Percentiles rank a stretch among this genome's conserved stretches.
Conservation (phyloP, 2,113 vertebrate genomes). For the Entomyzon cyanotis region DNA sequence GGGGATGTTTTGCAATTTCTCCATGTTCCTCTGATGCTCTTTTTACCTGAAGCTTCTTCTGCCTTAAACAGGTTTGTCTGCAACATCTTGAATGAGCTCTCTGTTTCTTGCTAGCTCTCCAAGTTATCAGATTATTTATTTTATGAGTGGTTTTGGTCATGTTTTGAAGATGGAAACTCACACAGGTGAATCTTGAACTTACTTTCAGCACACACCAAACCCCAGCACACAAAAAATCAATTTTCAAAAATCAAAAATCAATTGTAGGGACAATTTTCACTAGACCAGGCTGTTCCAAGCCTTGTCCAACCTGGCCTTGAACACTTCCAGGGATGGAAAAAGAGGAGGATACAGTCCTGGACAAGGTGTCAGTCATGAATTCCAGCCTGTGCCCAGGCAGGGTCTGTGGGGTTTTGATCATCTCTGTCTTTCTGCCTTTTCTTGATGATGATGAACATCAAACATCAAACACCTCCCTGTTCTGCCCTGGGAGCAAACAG, state of each 20-base stretch:
- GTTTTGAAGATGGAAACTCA: not conserved
- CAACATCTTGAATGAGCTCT: not conserved
- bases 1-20: not conserved
- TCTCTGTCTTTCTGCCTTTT: not conserved
- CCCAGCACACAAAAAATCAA: not conserved
- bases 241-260: too few species aligned
- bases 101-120: not conserved
- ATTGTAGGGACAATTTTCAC: not conserved
- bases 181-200: not conserved
- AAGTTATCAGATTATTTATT: not conserved
- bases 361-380: not conserved
- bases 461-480: not conserved
- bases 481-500: not conserved
- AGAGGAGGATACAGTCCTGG: not conserved
- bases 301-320: not conserved
- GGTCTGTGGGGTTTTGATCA: not conserved
- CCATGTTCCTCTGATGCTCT: not conserved
- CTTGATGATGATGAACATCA: not conserved
- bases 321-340: not conserved
- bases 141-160: not conserved
- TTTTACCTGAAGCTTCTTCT: not conserved
- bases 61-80: not conserved
- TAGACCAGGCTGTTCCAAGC: not conserved
- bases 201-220: not conserved
- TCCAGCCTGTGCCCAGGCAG: fast-evolving